Evolutionary conservation across 2,113 vertebrate genomes (phyloP).

Genomic region (human): GRCh38 chr11:81478001-81478500

Average conservation of each 20-base stretch:
- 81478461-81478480: neutral
- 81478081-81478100: neutral
- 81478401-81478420: neutral
- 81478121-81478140: neutral
- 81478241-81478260: neutral
- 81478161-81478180: neutral
- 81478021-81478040: neutral
- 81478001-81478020: neutral
- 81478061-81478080: neutral
- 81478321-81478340: neutral
- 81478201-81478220: neutral
- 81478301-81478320: neutral
- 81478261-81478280: neutral
- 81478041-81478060: neutral
- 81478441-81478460: constrained; percentile 39
- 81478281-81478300: neutral
- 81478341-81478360: neutral
- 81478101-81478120: neutral
- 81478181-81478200: neutral
- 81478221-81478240: neutral
- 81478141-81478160: neutral
- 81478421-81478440: constrained; percentile 19
- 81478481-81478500: neutral
- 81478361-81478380: neutral
- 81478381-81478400: neutral